phyloP scores from a whole-genome alignment of 2,113 vertebrate genomes.

The Chaetorhynchus papuensis region DNA sequence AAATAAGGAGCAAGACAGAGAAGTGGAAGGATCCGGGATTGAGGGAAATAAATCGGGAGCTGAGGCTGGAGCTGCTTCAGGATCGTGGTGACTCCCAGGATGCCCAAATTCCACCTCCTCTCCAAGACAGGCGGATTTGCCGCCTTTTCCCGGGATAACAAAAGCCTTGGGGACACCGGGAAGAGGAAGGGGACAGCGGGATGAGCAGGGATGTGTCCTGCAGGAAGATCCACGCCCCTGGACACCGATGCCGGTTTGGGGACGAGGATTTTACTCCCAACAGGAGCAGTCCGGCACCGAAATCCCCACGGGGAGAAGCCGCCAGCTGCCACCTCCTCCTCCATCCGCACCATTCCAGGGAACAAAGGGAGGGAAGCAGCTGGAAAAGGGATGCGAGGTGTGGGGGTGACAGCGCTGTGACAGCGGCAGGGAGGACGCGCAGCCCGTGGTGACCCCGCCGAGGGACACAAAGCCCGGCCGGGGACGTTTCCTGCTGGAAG shows the following conservation, averaged over 20 bases:
- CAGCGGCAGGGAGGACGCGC: background rate
- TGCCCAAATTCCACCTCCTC: background rate
- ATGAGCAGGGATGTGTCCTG: background rate
- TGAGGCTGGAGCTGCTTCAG: background rate
- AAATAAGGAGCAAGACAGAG: rapidly evolving
- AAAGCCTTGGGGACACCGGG: background rate
- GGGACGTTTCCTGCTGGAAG: background rate
- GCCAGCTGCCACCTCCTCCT: background rate
- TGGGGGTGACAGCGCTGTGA: background rate
- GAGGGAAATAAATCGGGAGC: background rate
- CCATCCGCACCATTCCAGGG: rapidly evolving
- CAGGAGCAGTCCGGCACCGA: background rate
- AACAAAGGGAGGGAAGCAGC: background rate
- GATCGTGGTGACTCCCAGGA: background rate
- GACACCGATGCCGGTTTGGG: rapidly evolving
- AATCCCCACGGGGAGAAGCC: rapidly evolving
- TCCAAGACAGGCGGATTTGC: background rate
- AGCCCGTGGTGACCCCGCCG: background rate
- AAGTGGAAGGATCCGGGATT: background rate
- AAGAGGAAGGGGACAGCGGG: background rate
- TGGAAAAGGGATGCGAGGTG: rapidly evolving
- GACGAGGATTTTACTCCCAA: background rate
- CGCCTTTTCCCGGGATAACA: background rate
- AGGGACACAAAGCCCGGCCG: background rate
- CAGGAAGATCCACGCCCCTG: background rate